Evolutionary conservation across 1,140 invertebrate species (phyloP), one percentile per base, ranked within the genome.

Genomic region (Drosophila obscura): DNA sequence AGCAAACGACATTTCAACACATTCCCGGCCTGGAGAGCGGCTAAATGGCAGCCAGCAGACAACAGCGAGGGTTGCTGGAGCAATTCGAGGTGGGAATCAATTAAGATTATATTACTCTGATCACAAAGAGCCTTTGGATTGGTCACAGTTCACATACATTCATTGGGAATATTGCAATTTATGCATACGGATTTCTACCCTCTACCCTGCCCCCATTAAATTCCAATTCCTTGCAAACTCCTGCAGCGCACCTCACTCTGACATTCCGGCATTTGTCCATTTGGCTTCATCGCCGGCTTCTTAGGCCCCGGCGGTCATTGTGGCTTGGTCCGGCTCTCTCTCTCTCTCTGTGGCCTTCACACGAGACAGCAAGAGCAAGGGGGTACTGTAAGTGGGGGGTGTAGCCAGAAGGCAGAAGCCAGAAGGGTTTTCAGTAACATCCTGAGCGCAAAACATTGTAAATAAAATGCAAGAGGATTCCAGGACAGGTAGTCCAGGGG

Each of bases 1-100:
- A 88, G 83, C 72, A 77, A 78, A 73, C 63, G 79, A 77, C 73
- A 79, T 88, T 88, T 73, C 75, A 75, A 73, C 66, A 79, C 75
- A 76, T 73, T 77, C 26, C 11, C 55, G 58, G 41, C 19, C 13
- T 11, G 41, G 16, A 11, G 8, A 39, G 68, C n/a, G 8, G 68
- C 13, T 13, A 51, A 35, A 35, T 9, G 11, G 31, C 3, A 45
- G 43, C 43, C 26, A 19, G n/a, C 35, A 51, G 49, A 57, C 45
- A 74, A 55, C 26, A 50, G 49, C 72, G 64, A 64, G 82, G 69
- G 78, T 26, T 6, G 49, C 26, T 22, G 0, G 1, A 39, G 28
- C n/a, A 41, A 35, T 35, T 52, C 46, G 26, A n/a, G 28, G 9
- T 19, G 19, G 8, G n/a, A 41, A 55, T 43, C 26, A 28, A 9